Base-by-base conservation (phyloP, 2,113 vertebrate genomes). In the Brachirus orientalis region DNA sequence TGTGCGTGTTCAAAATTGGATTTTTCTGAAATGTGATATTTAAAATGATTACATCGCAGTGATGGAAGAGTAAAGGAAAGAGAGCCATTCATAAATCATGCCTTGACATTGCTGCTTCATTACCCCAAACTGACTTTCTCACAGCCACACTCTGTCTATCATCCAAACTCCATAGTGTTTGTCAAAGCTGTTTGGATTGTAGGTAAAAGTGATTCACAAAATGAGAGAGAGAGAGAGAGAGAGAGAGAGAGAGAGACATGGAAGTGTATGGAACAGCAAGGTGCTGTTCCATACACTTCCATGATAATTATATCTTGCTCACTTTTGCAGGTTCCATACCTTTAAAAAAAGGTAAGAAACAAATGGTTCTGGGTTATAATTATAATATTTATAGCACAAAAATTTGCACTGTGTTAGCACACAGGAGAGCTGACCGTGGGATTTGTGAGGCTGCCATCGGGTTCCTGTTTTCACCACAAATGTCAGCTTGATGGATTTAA, bases 401-500 rank as follows among this genome's bases (percentile, higher is more conserved):
- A 48, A 80, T 71, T 51, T 43, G 33, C 66, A 43, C 56, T 53
- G 48, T 19, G 47, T 35, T 43, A 70, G 63, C 67, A 69, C 66
- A 72, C 45, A 52, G 53, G 63, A 46, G 48, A 86, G 74, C 20
- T 68, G 80, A 77, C 82, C 63, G 64, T 61, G 64, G 45, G 53
- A 63, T 78, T 79, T 82, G 54, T 52, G 47, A 80, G 53, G 37
- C 77, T 56, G 72, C 75, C 63, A 51, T 48, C 51, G 2, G 56
- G 43, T 22, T 44, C 43, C 48, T 3, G 35, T 45, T 74, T 59
- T 63, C 56, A 63, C 55, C 72, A 72, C 47, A 85, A 83, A 86
- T 82, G 90, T 91, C 79, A 87, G 59, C 62, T 56, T 92, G 89
- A 91, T 91, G 88, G 89, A 91, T 91, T 92, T 78, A 85, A 89